Evolutionary conservation across 1,140 invertebrate genomes (phyloP).

Genomic region (Cydia pomonella): DNA sequence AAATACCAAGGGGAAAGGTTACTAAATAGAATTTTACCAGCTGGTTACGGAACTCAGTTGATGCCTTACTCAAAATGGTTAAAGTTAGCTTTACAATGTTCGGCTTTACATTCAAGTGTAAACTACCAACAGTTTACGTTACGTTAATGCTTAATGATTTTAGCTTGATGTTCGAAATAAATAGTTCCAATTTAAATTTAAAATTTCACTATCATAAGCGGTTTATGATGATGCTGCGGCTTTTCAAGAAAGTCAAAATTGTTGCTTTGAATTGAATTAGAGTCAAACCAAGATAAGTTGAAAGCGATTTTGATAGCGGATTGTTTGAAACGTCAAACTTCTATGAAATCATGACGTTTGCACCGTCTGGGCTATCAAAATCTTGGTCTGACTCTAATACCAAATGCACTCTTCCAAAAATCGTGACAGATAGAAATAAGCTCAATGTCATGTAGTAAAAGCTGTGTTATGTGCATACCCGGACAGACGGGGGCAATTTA

Average conservation of each 20-base stretch:
- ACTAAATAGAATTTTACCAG: no score
- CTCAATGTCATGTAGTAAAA: neutral
- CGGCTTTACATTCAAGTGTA: no score
- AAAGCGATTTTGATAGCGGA: no score
- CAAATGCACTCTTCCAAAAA: slow-evolving; percentile 11
- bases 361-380: no score
- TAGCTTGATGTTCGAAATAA: neutral
- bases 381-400: no score
- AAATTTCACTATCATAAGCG: neutral
- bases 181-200: neutral
- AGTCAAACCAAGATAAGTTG: no score
- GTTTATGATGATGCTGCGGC: neutral
- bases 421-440: slow-evolving; percentile 3
- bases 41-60: neutral
- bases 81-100: neutral
- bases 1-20: no score
- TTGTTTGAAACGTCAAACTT: no score
- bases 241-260: neutral
- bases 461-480: slow-evolving; percentile 10
- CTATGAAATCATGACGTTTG: no score
- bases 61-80: neutral
- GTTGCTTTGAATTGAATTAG: no score
- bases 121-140: neutral
- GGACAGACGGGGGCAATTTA: no score
- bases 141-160: neutral